Evolutionary conservation across 2,113 vertebrate species (phyloP).

Genomic region (Illadopsis cleaveri): DNA sequence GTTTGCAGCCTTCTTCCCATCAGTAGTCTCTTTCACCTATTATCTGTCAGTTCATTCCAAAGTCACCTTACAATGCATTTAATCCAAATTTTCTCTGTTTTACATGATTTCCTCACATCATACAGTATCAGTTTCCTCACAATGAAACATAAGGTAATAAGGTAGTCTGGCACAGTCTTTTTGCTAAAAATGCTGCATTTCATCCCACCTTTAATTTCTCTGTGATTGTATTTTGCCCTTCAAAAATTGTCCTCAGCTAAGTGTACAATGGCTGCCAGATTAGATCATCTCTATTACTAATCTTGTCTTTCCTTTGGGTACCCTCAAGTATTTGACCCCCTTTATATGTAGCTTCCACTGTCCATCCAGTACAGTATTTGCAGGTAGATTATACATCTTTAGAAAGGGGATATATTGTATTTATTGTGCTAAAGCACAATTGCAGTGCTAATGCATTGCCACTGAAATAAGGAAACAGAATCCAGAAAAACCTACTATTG

Average conservation of each 20-base stretch:
- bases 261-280: not conserved
- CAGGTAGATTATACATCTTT: not conserved
- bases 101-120: rapidly evolving
- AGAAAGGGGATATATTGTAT: not conserved
- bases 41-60: not conserved
- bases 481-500: not conserved
- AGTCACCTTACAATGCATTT: not conserved
- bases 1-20: not conserved
- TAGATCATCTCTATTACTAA: not conserved
- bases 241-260: not conserved
- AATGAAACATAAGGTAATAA: not conserved
- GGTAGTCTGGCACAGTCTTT: not conserved
- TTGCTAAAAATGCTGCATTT: not conserved
- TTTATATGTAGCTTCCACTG: not conserved
- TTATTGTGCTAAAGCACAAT: not conserved
- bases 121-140: not conserved
- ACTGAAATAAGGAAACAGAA: not conserved
- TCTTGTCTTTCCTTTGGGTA: not conserved
- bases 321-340: not conserved
- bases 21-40: not conserved
- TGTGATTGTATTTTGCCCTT: not conserved
- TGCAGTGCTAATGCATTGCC: not conserved
- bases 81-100: not conserved
- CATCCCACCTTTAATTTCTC: not conserved
- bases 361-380: not conserved